Conservation (phyloP, 2,797 vertebrate species). For the Spinus pinus region DNA sequence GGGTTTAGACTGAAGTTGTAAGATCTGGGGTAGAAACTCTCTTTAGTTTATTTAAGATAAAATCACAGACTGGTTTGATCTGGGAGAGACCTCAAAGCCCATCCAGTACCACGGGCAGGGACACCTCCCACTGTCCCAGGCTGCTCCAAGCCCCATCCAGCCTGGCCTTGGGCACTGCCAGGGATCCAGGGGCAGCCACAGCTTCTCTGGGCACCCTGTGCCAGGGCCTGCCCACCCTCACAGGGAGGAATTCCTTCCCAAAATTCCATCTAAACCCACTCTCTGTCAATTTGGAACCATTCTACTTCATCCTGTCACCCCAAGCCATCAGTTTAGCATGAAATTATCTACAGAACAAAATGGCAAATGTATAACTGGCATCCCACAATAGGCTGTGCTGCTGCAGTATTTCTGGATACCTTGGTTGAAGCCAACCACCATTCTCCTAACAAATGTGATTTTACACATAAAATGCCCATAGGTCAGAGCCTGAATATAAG, state of each 20-base stretch:
- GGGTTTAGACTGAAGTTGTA: background rate
- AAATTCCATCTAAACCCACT: accelerated
- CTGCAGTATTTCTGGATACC: background rate
- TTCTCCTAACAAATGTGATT: background rate
- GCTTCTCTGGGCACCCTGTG: background rate
- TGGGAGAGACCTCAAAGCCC: background rate
- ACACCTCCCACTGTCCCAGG: accelerated
- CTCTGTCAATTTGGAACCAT: background rate
- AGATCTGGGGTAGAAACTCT: background rate
- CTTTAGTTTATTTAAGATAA: background rate
- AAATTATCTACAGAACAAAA: background rate
- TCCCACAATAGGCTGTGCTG: background rate
- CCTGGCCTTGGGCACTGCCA: background rate
- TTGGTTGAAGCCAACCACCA: no score
- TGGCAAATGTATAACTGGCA: background rate
- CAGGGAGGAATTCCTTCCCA: background rate
- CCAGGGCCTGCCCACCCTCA: background rate
- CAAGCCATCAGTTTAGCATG: background rate
- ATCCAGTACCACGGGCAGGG: background rate
- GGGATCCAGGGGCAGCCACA: background rate
- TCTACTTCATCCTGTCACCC: background rate
- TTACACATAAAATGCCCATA: background rate
- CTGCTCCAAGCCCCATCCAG: accelerated
- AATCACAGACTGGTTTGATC: background rate
- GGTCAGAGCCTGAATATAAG: background rate